Evolutionary conservation across 2,888 invertebrate species (phyloP).

Genomic region (Candidula unifasciata): DNA sequence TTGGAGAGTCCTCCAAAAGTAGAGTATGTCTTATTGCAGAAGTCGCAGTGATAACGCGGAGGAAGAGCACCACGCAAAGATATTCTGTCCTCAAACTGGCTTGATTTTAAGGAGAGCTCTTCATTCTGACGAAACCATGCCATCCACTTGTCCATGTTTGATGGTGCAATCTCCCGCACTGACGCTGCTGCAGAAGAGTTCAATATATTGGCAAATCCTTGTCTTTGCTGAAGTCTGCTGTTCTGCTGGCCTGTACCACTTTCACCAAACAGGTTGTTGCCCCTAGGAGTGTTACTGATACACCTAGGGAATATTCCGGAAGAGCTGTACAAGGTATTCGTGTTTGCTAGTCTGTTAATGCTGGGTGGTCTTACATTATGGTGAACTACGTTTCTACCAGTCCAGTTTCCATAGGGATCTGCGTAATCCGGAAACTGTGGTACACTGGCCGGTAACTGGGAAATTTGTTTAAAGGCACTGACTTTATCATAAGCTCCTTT

Average conservation of each 20-base stretch:
- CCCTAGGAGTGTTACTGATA: not conserved
- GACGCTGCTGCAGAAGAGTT: not conserved
- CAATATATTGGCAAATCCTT: not conserved
- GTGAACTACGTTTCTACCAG: too few species aligned
- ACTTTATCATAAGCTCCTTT: not conserved
- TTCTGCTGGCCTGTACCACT: slow-evolving; percentile 48
- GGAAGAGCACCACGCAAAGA: slow-evolving; percentile 10
- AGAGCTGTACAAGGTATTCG: not conserved
- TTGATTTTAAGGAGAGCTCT: not conserved
- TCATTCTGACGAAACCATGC: slow-evolving; percentile 43
- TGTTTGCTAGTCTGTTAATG: not conserved
- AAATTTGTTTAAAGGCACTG: slow-evolving; percentile 42
- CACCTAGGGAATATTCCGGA: not conserved
- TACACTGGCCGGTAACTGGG: not conserved
- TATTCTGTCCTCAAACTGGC: not conserved
- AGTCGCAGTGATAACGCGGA: slow-evolving; percentile 82
- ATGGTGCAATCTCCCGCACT: slow-evolving; percentile 11
- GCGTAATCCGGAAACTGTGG: not conserved
- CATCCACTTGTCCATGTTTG: slow-evolving; percentile 47
- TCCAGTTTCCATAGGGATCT: not conserved
- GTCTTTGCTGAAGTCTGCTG: slow-evolving; percentile 41
- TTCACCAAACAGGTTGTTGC: slow-evolving; percentile 37
- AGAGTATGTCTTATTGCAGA: slow-evolving; percentile 95
- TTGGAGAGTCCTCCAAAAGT: slow-evolving; percentile 95
- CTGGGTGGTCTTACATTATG: not conserved